Evolutionary conservation across 1,140 invertebrate species (phyloP).

Genomic region (Drosophila kepulauana): DNA sequence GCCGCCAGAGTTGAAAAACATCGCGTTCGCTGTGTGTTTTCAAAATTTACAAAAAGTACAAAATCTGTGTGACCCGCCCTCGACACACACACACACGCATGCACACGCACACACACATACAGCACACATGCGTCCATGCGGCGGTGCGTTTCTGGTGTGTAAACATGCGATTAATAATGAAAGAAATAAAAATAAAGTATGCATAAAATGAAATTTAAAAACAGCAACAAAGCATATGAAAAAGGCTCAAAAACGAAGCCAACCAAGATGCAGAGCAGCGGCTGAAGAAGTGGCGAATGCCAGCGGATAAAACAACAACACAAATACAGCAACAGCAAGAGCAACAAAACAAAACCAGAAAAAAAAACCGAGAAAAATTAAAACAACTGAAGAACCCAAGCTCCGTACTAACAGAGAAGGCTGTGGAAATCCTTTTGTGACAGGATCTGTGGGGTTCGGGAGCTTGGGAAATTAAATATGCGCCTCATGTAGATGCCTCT

Average conservation of each 20-base stretch:
- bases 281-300: not conserved
- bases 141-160: constrained; percentile 68
- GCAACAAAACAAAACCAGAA: constrained; percentile 14
- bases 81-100: not conserved
- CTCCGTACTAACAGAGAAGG: constrained; percentile 36
- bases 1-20: constrained; percentile 24
- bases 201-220: constrained; percentile 71
- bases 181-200: constrained; percentile 78
- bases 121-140: constrained; percentile 23
- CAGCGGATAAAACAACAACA: constrained; percentile 8
- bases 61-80: constrained; percentile 38
- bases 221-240: constrained; percentile 38
- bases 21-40: constrained; percentile 44
- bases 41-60: constrained; percentile 42
- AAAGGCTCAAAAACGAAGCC: constrained; percentile 42
- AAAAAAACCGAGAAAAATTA: constrained; percentile 23
- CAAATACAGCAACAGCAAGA: constrained; percentile 10
- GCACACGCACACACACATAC: constrained; percentile 4
- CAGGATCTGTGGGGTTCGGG: constrained; percentile 36
- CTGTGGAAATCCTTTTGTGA: constrained; percentile 76
- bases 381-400: constrained; percentile 45
- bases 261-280: not conserved
- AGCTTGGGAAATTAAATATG: constrained; percentile 71
- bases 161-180: constrained; percentile 80
- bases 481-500: constrained; percentile 72